Evolutionary conservation across 2,113 vertebrate species (phyloP).

Genomic region (Meriones unguiculatus): DNA sequence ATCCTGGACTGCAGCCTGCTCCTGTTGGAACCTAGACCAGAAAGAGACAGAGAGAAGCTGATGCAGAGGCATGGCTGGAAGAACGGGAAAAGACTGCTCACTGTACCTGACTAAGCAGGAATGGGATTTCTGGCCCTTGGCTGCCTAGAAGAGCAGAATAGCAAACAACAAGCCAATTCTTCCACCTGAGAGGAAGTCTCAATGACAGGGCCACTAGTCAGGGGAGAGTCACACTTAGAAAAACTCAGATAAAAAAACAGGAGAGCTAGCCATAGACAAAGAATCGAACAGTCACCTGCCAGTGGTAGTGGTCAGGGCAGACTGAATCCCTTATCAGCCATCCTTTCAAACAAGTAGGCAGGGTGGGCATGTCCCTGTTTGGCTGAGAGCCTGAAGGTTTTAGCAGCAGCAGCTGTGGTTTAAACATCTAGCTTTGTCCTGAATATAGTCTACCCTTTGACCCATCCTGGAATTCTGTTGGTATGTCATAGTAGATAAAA

Average conservation of each 20-base stretch:
- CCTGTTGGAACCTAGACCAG: slow-evolving; percentile 89
- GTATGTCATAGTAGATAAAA: slow-evolving; percentile 29
- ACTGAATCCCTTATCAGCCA: neutral
- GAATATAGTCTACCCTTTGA: neutral
- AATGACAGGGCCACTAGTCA: neutral
- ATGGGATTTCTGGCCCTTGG: neutral
- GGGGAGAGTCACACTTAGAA: neutral
- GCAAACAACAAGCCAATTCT: neutral
- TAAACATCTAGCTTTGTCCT: neutral
- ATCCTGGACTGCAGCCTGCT: slow-evolving; percentile 91
- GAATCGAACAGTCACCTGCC: neutral
- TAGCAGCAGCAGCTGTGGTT: neutral
- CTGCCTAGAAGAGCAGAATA: neutral
- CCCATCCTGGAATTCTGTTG: slow-evolving; percentile 27
- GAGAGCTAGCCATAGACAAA: neutral
- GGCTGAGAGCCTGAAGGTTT: neutral
- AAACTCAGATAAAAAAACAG: neutral
- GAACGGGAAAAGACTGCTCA: neutral
- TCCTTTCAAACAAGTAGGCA: neutral
- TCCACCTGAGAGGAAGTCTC: neutral
- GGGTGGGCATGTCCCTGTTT: neutral
- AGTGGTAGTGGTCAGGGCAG: neutral
- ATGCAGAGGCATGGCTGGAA: slow-evolving; percentile 12
- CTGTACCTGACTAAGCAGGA: neutral
- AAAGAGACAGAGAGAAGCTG: neutral